These are phyloP conservation scores for Horisme vitalbata DNA, from an alignment of 2,888 invertebrate species.

Conservation along the genomic window DNA sequence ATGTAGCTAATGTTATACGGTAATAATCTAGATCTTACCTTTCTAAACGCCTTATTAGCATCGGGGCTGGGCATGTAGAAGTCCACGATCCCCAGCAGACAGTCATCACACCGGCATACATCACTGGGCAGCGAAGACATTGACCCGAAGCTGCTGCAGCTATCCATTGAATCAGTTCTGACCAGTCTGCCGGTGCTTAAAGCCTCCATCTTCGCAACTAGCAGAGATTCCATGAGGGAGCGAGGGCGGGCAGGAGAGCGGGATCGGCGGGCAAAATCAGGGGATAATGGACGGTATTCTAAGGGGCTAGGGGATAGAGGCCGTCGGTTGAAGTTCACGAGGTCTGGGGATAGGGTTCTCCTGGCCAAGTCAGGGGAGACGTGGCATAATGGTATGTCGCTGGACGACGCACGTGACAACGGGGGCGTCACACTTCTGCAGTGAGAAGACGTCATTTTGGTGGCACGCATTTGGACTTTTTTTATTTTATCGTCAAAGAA, in stretches of 20 bases:
- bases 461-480: conserved; percentile 66
- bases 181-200: conserved; percentile 84
- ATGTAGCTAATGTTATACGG: no score
- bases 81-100: conserved; percentile 91
- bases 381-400: conserved; percentile 54
- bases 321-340: conserved; percentile 60
- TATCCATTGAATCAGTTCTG: conserved; percentile 90
- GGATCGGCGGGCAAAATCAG: conserved; percentile 70
- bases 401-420: conserved; percentile 72
- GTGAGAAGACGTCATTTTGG: conserved; percentile 79
- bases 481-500: conserved; percentile 14
- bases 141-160: conserved; percentile 87
- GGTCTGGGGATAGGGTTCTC: conserved; percentile 69
- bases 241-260: conserved; percentile 85
- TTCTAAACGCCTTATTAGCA: conserved; percentile 80
- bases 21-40: conserved; percentile 78
- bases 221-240: conserved; percentile 90
- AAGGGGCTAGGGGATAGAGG: conserved; percentile 70
- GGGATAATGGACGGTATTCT: conserved; percentile 66
- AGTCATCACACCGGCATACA: conserved; percentile 92
- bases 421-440: conserved; percentile 79
- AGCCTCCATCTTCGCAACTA: conserved; percentile 92
- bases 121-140: conserved; percentile 87
- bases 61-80: conserved; percentile 84
- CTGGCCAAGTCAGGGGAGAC: conserved; percentile 64